Evolutionary conservation across 2,113 vertebrate species (phyloP), one percentile per base, ranked within the genome.

Genomic region (Cheilinus undulatus): DNA sequence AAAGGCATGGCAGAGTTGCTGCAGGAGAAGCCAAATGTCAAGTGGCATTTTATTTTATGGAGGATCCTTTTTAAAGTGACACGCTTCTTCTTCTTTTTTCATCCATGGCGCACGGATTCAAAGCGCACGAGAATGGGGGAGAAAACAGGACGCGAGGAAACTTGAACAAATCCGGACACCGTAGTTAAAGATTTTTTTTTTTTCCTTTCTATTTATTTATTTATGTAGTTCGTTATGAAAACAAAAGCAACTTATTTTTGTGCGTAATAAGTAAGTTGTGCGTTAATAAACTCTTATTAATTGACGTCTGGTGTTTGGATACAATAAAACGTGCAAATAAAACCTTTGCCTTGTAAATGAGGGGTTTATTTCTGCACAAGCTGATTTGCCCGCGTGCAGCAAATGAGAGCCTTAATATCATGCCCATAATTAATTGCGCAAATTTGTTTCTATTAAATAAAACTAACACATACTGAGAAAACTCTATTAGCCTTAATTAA

Each of bases 371-470:
- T 82, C 85, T 91, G 83, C 88, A 88, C 83, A 91, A 81, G 82
- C 73, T 87, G 80, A 86, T 92, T 86, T 84, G 87, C 83, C 83
- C 78, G 69, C 87, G 92, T 86, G 92, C 95, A 95, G 95, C 95
- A 96, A 97, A 97, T 95, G 95, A 97, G 96, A 94, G 96, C 95
- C 96, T 96, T 95, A 95, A 98, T 97, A 97, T 96, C 95, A 95
- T 93, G 95, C 94, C 95, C 94, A 95, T 99, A 99, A 99, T 99
- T 99, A 99, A 99, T 99, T 99, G 97, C 95, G 94, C 95, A 96
- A 97, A 99, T 99, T 99, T 99, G 97, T 98, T 98, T 98, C 97
- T 97, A 99, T 99, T 99, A 99, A 99, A 97, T 99, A 98, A 99
- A 98, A 99, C 97, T 98, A 99, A 98, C 97, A 97, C 97, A 97